These are phyloP conservation scores for Malurus alboscapulatus DNA, from an alignment of 2,113 vertebrate genomes.

Conservation along the genomic window DNA sequence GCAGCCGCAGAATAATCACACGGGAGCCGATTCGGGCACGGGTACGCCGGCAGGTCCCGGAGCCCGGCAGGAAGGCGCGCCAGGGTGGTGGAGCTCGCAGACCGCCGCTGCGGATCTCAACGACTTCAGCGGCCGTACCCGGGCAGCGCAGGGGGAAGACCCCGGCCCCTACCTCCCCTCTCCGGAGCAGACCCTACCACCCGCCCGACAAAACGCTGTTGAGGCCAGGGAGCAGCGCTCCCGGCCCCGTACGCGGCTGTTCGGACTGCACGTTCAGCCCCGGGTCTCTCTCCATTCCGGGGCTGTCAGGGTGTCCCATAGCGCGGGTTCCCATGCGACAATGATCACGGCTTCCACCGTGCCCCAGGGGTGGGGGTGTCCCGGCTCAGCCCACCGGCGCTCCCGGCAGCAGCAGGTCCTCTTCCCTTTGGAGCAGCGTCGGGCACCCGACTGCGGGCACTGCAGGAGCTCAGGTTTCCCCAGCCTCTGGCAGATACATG, in stretches of 20 bases:
- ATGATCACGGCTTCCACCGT: too few relatives aligned
- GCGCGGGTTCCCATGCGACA: not conserved
- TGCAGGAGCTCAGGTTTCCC: not conserved
- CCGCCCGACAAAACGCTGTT: not conserved
- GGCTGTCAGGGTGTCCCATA: accelerated
- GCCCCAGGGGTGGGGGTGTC: not conserved
- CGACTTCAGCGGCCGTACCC: not conserved
- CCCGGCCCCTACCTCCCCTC: not conserved
- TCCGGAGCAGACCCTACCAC: accelerated
- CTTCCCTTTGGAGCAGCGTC: not conserved
- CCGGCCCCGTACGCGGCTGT: not conserved
- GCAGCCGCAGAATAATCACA: not conserved
- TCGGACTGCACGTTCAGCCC: not conserved
- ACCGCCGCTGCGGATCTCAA: accelerated
- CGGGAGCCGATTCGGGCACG: not conserved
- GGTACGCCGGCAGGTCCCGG: not conserved
- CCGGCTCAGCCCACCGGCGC: too few relatives aligned
- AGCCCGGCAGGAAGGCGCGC: not conserved
- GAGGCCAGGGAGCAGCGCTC: too few relatives aligned
- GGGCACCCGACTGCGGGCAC: too few relatives aligned
- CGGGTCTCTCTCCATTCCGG: accelerated
- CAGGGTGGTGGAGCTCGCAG: accelerated
- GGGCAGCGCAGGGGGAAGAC: not conserved
- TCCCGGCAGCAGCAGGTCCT: not conserved
- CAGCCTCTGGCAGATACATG: too few relatives aligned